Conservation (phyloP, 2,113 vertebrate species). For the Mus spicilegus region DNA sequence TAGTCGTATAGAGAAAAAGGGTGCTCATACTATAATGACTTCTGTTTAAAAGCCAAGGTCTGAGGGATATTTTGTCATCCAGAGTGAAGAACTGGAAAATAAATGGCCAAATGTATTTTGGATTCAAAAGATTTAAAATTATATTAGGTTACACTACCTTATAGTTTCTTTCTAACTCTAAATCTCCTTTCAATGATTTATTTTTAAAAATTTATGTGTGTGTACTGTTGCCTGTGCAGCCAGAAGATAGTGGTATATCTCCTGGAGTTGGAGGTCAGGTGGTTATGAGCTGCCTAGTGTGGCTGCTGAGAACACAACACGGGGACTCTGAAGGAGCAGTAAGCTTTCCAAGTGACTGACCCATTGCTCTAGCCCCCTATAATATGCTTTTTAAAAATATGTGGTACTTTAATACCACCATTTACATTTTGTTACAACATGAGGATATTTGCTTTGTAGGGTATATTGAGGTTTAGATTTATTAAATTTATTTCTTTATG, state of each 20-base stretch:
- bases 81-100: background rate
- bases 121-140: background rate
- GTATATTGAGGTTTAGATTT: background rate
- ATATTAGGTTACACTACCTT: background rate
- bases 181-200: background rate
- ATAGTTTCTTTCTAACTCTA: background rate
- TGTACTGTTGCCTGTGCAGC: background rate
- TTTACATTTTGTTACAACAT: background rate
- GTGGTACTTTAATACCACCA: too few relatives aligned
- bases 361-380: background rate
- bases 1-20: background rate
- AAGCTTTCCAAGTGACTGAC: background rate
- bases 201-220: background rate
- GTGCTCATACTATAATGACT: background rate
- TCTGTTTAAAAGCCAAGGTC: background rate
- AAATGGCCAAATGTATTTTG: background rate
- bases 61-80: background rate
- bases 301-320: background rate
- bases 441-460: background rate
- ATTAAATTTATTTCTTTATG: background rate
- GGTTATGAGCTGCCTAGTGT: background rate
- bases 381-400: background rate
- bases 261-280: background rate
- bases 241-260: background rate
- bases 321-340: background rate